A percentile compares a stretch with the other conserved stretches of the same genome.
phyloP scores from a whole-genome alignment of 2,888 invertebrate species.

The Acrocera orbiculus region DNA sequence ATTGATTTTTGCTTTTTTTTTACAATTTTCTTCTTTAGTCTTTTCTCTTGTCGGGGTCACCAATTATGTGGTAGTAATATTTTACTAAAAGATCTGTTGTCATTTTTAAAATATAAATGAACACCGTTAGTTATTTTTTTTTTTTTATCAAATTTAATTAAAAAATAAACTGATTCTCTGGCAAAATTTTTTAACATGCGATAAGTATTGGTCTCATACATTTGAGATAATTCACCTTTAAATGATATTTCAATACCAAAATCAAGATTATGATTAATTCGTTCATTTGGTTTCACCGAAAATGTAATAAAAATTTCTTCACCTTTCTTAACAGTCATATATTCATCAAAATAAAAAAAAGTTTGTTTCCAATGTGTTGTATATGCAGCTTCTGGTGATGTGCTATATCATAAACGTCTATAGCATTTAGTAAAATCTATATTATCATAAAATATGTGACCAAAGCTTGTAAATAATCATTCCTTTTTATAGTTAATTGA shows the following conservation, averaged over 20 bases:
- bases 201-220: slow-evolving; percentile 71
- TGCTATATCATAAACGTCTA: slow-evolving; percentile 95
- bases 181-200: too few species aligned
- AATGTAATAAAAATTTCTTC: slow-evolving; percentile 89
- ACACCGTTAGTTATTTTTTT: too few species aligned
- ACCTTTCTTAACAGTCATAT: slow-evolving; percentile 85
- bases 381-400: slow-evolving; percentile 92
- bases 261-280: slow-evolving; percentile 94
- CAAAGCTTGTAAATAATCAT: slow-evolving; percentile 94
- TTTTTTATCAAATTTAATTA: too few species aligned
- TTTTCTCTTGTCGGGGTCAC: too few species aligned
- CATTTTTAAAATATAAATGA: too few species aligned
- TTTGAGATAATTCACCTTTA: slow-evolving; percentile 72
- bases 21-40: too few species aligned
- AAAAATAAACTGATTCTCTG: too few species aligned
- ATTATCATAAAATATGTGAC: slow-evolving; percentile 97
- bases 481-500: slow-evolving; percentile 63
- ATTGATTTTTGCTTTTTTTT: too few species aligned
- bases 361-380: slow-evolving; percentile 99
- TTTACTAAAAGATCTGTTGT: too few species aligned
- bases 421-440: slow-evolving; percentile 99
- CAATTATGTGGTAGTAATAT: too few species aligned
- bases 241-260: slow-evolving; percentile 86
- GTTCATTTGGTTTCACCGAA: slow-evolving; percentile 85
- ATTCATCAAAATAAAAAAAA: slow-evolving; percentile 95